Evolutionary conservation across 1,140 invertebrate genomes (phyloP), one percentile per base, ranked within the genome.

Genomic region (Trigoniulus corallinus): DNA sequence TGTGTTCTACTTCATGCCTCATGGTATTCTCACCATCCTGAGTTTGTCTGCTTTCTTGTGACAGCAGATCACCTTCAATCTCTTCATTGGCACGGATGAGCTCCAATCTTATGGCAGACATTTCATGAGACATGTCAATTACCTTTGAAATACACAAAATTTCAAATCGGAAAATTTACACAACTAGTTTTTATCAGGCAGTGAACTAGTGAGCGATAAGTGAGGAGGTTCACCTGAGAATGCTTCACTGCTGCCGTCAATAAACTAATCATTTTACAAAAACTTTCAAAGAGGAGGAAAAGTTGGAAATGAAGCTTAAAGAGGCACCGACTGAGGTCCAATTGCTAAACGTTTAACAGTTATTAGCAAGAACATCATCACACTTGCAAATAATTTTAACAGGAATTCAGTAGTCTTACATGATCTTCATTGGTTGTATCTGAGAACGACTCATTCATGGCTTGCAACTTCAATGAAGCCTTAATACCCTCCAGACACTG

Each of bases 301-400:
- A 96, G 70, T 63, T 97, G 93, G 61, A 97, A 94, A 62, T 94
- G 86, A 2, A 97, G 72, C 62, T 92, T 92, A 66, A 95, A 94
- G 10, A 95, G 69, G 44, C 81, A 76, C 57, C 82, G 76, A 18
- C 86, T 88, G 24, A 93, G 64, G 53, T 89, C 84, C 10, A 74
- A 46, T 21, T 40, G 34, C 50, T 50, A 39, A 10, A 44, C 12
- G 42, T 7, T 44, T 44, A 7, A 44, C 18, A 44, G 18, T 10
- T 21, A 18, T 44, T 44, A 21, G 21, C 18, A 21, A 39, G 37
- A 39, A 13, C 18, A 13, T 12, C 12, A 39, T 13, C 12, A 39
- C 12, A 39, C 12, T 7, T 44, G 42, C 18, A 44, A 44, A 44
- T 21, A 44, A 21, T 21, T 4, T 7, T 21, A 44, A 4, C 18